Base-by-base conservation (phyloP, 2,113 vertebrate genomes). In the Jacana jacana region DNA sequence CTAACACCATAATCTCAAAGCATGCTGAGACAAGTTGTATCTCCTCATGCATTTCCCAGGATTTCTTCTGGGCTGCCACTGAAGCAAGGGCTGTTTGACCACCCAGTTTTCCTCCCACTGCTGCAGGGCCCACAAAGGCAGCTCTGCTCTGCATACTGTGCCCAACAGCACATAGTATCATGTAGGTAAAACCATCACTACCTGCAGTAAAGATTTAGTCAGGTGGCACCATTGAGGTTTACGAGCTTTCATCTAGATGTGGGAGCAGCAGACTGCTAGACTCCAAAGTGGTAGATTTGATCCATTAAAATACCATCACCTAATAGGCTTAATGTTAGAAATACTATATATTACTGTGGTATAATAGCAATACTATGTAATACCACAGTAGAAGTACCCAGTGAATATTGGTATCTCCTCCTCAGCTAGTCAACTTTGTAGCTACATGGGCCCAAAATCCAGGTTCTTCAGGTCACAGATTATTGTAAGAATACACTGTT, bases 1-100 rank as follows among this genome's bases (percentile, higher is more conserved):
- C 92, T 89, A 87, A 95, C 54, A 60, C 89, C 49, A 46, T 78
- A 60, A 95, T 85, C 82, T 92, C 92, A 88, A 82, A 35, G 40
- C 61, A 54, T 5, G 39, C 78, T 71, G 78, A 71, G 66, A 87
- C 16, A 82, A 93, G 86, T 88, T 46, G 11, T 17, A 94, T 91
- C 79, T 88, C 81, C 91, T 82, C 81, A 95, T 72, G 76, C 40
- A 6, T 79, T 94, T 86, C 42, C 14, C 18, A 52, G 76, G 64
- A 68, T 81, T 84, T 91, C 77, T 78, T 66, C 87, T 31, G 42
- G 87, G 78, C 33, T 93, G 70, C 49, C 77, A 78, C 79, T 7
- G 33, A 87, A 94, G 73, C 88, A 61, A 61, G 64, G 73, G 73
- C 82, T 91, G 72, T 76, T 68, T 46, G 76, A 64, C 52, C 94